phyloP scores from a whole-genome alignment of 2,888 invertebrate species.

The Agrilus cyanescens region DNA sequence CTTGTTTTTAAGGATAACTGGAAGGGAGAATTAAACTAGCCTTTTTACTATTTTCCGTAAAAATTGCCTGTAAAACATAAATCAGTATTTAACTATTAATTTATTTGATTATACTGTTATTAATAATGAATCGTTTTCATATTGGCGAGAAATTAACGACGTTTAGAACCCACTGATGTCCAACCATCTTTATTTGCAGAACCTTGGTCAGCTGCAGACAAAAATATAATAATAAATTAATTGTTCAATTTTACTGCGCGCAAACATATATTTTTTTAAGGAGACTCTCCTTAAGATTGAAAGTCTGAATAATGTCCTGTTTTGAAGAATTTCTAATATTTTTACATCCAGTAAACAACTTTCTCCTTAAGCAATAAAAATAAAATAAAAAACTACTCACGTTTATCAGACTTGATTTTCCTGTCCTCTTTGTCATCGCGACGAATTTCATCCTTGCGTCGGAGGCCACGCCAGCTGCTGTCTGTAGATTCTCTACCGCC shows the following conservation, averaged over 20 bases:
- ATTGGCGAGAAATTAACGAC: slow-evolving; percentile 10
- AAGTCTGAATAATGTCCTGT: too few relatives aligned
- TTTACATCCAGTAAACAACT: too few relatives aligned
- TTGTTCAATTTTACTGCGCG: background rate
- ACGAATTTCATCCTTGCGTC: too few relatives aligned
- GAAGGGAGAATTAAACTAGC: too few relatives aligned
- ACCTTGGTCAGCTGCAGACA: slow-evolving; percentile 1
- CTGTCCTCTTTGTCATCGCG: slow-evolving; percentile 7
- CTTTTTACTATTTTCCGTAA: slow-evolving; percentile 21
- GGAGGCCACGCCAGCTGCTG: too few relatives aligned
- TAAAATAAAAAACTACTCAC: slow-evolving; percentile 20
- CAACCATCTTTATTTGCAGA: slow-evolving; percentile 15
- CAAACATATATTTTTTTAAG: background rate
- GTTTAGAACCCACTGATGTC: slow-evolving; percentile 17
- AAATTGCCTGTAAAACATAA: slow-evolving; percentile 21
- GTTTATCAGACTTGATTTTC: slow-evolving; percentile 22
- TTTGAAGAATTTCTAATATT: too few relatives aligned
- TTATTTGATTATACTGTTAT: background rate
- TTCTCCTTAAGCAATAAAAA: background rate
- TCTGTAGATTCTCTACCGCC: background rate
- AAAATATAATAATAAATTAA: slow-evolving; percentile 1
- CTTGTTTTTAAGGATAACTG: too few relatives aligned
- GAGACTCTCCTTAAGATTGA: too few relatives aligned
- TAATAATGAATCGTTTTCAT: slow-evolving; percentile 3
- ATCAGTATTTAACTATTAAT: slow-evolving; percentile 1